These are phyloP conservation scores for Empis stercorea DNA, from an alignment of 2,888 invertebrate species.

Conservation along the genomic window DNA sequence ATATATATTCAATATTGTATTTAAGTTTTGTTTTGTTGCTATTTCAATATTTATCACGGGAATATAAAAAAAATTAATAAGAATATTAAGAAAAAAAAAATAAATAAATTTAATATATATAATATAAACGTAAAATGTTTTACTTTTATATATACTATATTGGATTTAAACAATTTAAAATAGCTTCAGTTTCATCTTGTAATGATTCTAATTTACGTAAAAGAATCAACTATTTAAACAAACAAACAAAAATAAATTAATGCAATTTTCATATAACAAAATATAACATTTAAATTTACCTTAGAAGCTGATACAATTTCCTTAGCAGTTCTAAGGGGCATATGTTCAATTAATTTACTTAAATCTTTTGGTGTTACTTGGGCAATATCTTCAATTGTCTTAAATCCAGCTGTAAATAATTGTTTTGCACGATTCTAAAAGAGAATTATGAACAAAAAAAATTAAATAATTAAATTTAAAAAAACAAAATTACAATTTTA, in stretches of 20 bases:
- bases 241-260: conserved; percentile 3
- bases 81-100: no score
- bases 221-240: conserved; percentile 51
- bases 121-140: no score
- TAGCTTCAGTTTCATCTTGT: conserved; percentile 65
- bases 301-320: conserved; percentile 81
- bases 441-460: conserved; percentile 15
- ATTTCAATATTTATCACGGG: no score
- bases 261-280: background rate
- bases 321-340: conserved; percentile 57
- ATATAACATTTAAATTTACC: conserved; percentile 21
- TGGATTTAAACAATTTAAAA: conserved; percentile 20
- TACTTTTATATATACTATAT: no score
- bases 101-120: no score
- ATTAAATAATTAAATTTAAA: conserved; percentile 1
- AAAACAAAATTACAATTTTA: conserved; percentile 46
- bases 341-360: conserved; percentile 50
- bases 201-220: conserved; percentile 78
- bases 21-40: no score
- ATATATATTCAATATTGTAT: no score
- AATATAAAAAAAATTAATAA: no score
- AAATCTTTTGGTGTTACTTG: conserved; percentile 52
- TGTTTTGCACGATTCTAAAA: conserved; percentile 69
- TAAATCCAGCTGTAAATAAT: conserved; percentile 70
- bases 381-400: conserved; percentile 62